Percentiles rank a stretch among this genome's conserved stretches.
Evolutionary conservation across 2,888 invertebrate species (phyloP).

Genomic region (Tipula unca): DNA sequence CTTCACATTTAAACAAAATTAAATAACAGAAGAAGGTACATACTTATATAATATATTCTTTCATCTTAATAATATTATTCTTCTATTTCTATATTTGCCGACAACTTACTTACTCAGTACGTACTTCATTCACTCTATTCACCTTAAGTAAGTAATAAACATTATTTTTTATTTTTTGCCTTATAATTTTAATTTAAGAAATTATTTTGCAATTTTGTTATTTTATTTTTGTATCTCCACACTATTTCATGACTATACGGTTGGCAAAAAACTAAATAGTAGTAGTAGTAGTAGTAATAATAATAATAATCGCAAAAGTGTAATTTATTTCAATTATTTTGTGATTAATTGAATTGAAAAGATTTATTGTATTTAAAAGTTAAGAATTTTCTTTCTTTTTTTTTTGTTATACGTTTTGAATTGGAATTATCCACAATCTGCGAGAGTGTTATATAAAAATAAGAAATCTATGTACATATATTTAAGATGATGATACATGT

Average conservation of each 20-base stretch:
- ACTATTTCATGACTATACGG: not conserved
- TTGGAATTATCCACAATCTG: not conserved
- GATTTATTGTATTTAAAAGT: not conserved
- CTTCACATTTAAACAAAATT: not conserved
- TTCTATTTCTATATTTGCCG: not conserved
- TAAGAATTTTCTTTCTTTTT: not conserved
- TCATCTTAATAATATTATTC: not conserved
- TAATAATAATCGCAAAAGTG: not conserved
- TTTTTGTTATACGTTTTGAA: too few species aligned
- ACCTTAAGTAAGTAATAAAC: not conserved
- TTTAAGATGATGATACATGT: not conserved
- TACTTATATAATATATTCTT: too few species aligned
- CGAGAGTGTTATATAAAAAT: not conserved
- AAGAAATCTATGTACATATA: not conserved
- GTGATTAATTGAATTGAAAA: not conserved
- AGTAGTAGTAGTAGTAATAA: not conserved
- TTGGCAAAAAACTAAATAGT: not conserved
- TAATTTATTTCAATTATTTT: constrained; percentile 14
- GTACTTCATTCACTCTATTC: not conserved
- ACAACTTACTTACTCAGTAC: not conserved
- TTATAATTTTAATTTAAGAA: not conserved
- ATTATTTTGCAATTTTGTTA: not conserved
- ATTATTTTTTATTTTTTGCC: not conserved
- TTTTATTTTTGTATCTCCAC: not conserved
- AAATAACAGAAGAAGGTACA: not conserved